Evolutionary conservation across 2,113 vertebrate species (phyloP), one percentile per base, ranked within the genome.

Genomic region (Rhineura floridana): DNA sequence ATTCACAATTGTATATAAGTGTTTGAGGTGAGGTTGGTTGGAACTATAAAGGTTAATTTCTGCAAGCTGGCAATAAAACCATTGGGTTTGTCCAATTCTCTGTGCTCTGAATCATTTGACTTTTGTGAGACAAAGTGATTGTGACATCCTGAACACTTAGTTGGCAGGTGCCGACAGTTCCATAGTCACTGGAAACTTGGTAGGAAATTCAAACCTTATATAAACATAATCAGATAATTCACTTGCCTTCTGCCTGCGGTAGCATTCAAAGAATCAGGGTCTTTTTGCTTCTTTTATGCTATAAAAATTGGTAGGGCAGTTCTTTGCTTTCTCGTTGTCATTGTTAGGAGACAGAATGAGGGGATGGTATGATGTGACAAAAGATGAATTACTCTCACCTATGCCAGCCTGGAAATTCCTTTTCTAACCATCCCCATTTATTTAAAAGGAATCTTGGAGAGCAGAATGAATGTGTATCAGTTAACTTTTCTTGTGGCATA

Each of bases 131-230:
- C 78, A 93, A 93, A 93, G 81, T 79, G 2, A 83, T 84, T 91
- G 78, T 90, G 86, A 89, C 48, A 91, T 55, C 19, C 48, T 86
- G 44, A 94, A 91, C 81, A 92, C 84, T 88, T 88, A 70, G 48
- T 80, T 90, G 81, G 73, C 91, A 89, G 25, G n/a, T 88, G 46
- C 36, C 84, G 65, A 84, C 44, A 89, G 36, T 69, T 95, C 70
- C 84, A 89, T 69, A 90, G 81, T 75, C 86, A 93, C 36, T 90
- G 78, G 78, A 91, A 86, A 92, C 62, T 90, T 88, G 19, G 25
- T 73, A 88, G 87, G 90, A 93, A 93, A 93, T 44, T 13, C 59
- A 91, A 92, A 95, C 90, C n/a, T 91, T 88, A 91, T 1, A 90
- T 19, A 87, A 94, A 28, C 0, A 86, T 85, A 88, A 92, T 81